Percentiles rank a stretch among this genome's conserved stretches.
Evolutionary conservation across 2,888 invertebrate species (phyloP).

Genomic region (Cepaea hortensis): DNA sequence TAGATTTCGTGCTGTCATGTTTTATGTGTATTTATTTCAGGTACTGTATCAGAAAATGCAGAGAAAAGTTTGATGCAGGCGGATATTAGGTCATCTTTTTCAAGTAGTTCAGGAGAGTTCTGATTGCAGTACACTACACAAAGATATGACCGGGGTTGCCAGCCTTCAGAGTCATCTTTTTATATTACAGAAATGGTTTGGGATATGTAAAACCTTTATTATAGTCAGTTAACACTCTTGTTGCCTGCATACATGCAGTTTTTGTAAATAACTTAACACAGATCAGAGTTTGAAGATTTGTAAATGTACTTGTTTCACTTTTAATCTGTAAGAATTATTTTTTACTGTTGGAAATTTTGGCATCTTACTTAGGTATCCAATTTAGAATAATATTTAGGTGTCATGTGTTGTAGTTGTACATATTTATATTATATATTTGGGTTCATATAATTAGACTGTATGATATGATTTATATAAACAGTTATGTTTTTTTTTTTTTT

Average conservation of each 20-base stretch:
- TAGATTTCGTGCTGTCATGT: no score
- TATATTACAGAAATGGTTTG: slow-evolving; percentile 1
- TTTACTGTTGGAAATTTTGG: not conserved
- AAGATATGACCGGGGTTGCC: not conserved
- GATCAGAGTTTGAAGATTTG: not conserved
- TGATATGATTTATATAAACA: not conserved
- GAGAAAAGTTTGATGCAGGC: slow-evolving; percentile 48
- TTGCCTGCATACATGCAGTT: not conserved
- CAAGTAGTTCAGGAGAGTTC: slow-evolving; percentile 18
- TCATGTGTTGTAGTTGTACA: not conserved
- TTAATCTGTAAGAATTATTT: not conserved
- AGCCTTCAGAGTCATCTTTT: not conserved
- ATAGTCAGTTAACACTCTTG: not conserved
- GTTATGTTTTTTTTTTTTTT: not conserved
- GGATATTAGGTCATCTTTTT: slow-evolving; percentile 34
- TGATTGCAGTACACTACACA: not conserved
- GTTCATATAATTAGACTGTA: not conserved
- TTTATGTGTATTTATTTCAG: slow-evolving; percentile 31
- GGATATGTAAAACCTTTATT: not conserved
- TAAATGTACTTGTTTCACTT: not conserved
- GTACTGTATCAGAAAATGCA: slow-evolving; percentile 48
- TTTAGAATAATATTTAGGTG: not conserved
- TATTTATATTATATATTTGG: not conserved
- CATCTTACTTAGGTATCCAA: slow-evolving; percentile 11
- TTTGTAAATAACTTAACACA: not conserved